phyloP scores from a whole-genome alignment of 2,888 invertebrate species.

The Antheraea assamensis region DNA sequence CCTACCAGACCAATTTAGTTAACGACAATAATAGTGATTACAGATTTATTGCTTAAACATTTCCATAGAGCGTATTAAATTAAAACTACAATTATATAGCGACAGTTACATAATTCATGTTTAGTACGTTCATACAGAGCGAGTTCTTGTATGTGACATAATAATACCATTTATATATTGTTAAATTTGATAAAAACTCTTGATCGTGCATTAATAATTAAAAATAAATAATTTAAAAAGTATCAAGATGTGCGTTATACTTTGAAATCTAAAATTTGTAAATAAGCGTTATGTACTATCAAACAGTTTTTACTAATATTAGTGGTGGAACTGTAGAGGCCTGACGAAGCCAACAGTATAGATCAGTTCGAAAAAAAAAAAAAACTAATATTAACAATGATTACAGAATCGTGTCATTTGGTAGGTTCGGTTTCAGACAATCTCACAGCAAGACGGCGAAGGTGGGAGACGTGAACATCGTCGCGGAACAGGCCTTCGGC shows the following conservation, averaged over 20 bases:
- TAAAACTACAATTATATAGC: not conserved
- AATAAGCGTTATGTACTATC: not conserved
- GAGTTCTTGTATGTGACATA: not conserved
- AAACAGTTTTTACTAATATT: not conserved
- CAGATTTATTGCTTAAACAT: not conserved
- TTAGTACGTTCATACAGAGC: not conserved
- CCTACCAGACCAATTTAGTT: not conserved
- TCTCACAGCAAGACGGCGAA: conserved; percentile 85
- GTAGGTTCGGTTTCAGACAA: conserved; percentile 88
- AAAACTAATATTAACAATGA: conserved; percentile 17
- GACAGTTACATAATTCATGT: not conserved
- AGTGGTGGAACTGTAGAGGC: too few species aligned
- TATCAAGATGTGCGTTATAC: not conserved
- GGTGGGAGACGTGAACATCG: conserved; percentile 83
- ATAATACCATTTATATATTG: not conserved
- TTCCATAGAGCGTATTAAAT: not conserved
- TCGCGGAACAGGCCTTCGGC: conserved; percentile 71
- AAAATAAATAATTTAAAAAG: not conserved
- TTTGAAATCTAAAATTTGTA: not conserved
- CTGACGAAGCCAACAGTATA: too few species aligned
- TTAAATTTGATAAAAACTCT: not conserved
- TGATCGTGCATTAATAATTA: not conserved
- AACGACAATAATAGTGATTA: not conserved
- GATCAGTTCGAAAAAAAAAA: too few species aligned
- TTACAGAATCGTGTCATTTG: conserved; percentile 30